phyloP scores from a whole-genome alignment of 1,140 invertebrate species.

The Euschistus heros region DNA sequence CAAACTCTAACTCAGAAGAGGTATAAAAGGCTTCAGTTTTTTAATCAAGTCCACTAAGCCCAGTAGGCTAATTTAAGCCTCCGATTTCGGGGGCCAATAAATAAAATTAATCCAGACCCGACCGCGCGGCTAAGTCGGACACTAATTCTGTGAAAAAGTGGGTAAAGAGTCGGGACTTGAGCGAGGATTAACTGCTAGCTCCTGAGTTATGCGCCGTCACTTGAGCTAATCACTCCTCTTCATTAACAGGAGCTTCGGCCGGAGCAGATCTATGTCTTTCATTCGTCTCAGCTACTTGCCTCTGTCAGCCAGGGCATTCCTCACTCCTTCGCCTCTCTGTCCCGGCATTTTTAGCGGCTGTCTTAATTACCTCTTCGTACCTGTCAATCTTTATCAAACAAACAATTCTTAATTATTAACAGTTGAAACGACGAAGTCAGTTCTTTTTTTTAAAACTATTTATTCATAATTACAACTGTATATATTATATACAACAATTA shows the following conservation, averaged over 20 bases:
- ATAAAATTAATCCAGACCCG: conserved; percentile 10
- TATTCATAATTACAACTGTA: no score
- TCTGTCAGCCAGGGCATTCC: no score
- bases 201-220: not conserved
- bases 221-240: conserved; percentile 1
- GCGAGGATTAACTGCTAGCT: not conserved
- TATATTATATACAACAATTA: no score
- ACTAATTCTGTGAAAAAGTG: conserved; percentile 5
- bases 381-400: no score
- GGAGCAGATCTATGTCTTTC: not conserved
- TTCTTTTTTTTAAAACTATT: no score
- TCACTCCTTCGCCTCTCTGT: no score
- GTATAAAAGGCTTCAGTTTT: not conserved
- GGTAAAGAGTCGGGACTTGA: not conserved
- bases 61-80: not conserved
- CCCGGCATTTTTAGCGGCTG: no score
- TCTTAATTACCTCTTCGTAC: no score
- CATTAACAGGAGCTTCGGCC: not conserved
- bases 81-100: not conserved
- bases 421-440: no score
- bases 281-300: not conserved
- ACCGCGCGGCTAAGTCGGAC: not conserved
- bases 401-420: no score
- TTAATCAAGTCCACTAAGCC: conserved; percentile 4
- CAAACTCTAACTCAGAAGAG: not conserved